Base-by-base conservation (phyloP, 2,797 vertebrate species). In the Anisognathus igniventris region DNA sequence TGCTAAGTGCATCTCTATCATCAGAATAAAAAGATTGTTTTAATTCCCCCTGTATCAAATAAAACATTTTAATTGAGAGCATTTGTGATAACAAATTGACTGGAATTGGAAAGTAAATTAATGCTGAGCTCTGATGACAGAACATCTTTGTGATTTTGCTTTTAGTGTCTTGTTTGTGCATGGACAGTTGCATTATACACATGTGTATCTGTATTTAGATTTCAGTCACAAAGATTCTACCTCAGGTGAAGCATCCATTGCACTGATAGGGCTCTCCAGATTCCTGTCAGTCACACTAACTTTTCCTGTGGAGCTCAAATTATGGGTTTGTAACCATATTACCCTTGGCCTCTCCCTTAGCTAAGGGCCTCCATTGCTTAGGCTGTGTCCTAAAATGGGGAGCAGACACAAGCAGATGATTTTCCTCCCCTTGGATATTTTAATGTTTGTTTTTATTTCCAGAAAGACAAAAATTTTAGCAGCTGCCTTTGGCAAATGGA, bases 21-120 rank as follows among this genome's bases (percentile, higher is more conserved):
- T 92, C 78, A 64, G 74, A 97, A 94, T 88, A 87, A 97, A 95
- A 94, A 91, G 65, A 94, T 91, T 71, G 66, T 66, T 97, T 96
- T 94, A 92, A 93, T 95, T 93, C 60, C 45, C 33, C 44, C 56
- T 57, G 20, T 91, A 87, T 60, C 65, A 92, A 93, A 88, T 85
- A 95, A 92, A 96, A 30, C 60, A 77, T 93, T 96, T 93, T 95
- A 94, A 96, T 90, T 88, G 80, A 91, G 42, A 78, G 71, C 61
- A 66, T 93, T 93, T 93, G 61, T 82, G 88, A 73, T 93, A 92
- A 90, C 77, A 95, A 94, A 93, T 86, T 92, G 72, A 48, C 84
- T 82, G 73, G 48, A 90, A 93, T 64, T 78, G 47, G 27, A 77
- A 96, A 88, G 66, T 72, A 91, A 88, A 83, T 92, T 71, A 72